phyloP scores from a whole-genome alignment of 2,797 vertebrate genomes.

The Muscicapa comitata region DNA sequence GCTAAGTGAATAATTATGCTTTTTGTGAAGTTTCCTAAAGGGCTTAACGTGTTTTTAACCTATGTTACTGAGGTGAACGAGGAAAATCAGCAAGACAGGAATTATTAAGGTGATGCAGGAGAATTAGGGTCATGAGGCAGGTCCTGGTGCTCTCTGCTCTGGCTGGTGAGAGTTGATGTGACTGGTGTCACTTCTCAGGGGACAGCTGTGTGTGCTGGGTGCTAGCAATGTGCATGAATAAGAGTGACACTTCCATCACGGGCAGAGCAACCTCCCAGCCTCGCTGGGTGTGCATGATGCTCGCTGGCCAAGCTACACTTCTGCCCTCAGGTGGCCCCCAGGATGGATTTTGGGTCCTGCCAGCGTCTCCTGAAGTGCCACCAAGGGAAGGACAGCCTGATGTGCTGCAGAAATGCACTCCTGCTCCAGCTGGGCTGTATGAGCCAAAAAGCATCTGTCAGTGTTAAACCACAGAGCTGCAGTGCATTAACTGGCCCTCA shows the following conservation, averaged over 20 bases:
- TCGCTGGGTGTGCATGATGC: rapidly evolving
- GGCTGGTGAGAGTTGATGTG: rapidly evolving
- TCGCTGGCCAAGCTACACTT: rapidly evolving
- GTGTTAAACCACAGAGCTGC: background rate
- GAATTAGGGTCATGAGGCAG: background rate
- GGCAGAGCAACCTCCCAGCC: background rate
- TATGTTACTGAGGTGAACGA: background rate
- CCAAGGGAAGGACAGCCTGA: background rate
- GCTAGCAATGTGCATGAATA: background rate
- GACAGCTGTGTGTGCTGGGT: background rate
- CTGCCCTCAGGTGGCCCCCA: background rate
- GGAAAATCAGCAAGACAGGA: background rate
- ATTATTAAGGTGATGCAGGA: background rate
- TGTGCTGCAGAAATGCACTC: rapidly evolving
- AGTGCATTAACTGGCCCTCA: background rate
- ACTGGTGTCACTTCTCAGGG: background rate
- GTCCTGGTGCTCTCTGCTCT: background rate
- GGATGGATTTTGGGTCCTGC: background rate
- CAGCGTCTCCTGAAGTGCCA: background rate
- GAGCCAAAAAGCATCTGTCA: background rate
- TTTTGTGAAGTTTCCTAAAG: background rate
- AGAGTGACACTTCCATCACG: background rate
- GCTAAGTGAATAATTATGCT: background rate
- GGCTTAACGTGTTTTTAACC: background rate
- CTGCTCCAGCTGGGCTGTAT: background rate